Evolutionary conservation across 2,888 invertebrate genomes (phyloP).

Genomic region (Parnassius apollo): DNA sequence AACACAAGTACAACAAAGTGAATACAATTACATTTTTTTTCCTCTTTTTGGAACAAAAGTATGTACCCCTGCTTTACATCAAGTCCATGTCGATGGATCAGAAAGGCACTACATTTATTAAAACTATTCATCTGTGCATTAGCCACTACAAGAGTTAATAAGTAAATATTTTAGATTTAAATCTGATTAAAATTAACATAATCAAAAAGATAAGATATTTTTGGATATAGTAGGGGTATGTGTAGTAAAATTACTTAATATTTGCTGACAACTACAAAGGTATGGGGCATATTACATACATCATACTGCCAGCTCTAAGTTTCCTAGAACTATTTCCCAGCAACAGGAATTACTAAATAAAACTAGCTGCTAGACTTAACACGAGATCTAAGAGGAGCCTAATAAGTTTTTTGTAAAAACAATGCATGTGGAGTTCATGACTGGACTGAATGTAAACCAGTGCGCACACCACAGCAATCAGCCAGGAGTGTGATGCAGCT

Average conservation of each 20-base stretch:
- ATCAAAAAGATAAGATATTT: background rate
- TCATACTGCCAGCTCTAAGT: background rate
- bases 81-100: slow-evolving; percentile 65
- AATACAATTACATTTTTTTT: slow-evolving; percentile 58
- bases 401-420: background rate
- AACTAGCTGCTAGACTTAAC: background rate
- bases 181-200: too few relatives aligned
- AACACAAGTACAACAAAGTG: slow-evolving; percentile 82
- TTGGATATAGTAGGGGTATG: background rate
- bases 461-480: slow-evolving; percentile 58
- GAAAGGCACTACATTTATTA: slow-evolving; percentile 27
- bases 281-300: background rate
- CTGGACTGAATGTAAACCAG: slow-evolving; percentile 78
- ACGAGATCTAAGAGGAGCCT: background rate
- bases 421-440: slow-evolving; percentile 30
- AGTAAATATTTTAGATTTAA: background rate
- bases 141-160: slow-evolving; percentile 8
- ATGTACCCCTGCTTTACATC: slow-evolving; percentile 77
- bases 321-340: background rate
- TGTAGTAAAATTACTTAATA: background rate
- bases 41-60: slow-evolving; percentile 50
- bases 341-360: background rate
- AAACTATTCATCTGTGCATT: background rate
- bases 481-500: slow-evolving; percentile 65
- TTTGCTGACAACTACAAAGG: background rate